Evolutionary conservation across 1,140 invertebrate species (phyloP), one percentile per base, ranked within the genome.

Genomic region (Bombus waltoni): DNA sequence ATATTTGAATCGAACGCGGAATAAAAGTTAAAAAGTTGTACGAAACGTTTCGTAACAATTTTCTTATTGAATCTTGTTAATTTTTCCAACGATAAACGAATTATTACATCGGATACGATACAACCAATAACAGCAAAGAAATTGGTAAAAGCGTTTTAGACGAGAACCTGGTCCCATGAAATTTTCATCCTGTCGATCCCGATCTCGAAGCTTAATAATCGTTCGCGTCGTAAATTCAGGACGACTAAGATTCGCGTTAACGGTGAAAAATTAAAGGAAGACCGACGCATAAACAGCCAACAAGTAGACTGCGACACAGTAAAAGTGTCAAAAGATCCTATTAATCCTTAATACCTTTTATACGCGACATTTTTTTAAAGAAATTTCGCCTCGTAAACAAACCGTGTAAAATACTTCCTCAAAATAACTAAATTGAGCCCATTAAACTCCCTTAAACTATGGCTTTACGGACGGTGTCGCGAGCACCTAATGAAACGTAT

Each of bases 341-440:
- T 85, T 71, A 71, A 85, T 47, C 76, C 66, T 38, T 59, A 38
- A 59, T 35, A 25, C 32, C 40, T 80, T 85, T 85, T 85, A 72
- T 85, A 62, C 53, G 53, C 40, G 53, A 38, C 57, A 47, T 80
- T 85, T 85, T 83, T 85, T 83, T 53, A 77, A 77, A 65, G 81
- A 53, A 77, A 77, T 77, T 75, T 57, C 28, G 38, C 68, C 28
- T 22, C 11, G 68, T 80, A 85, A 80, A 85, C 83, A 71, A 59
- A 10, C 44, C 47, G 6, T 47, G 62, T 35, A 79, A 71, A n/a
- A 40, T n/a, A 32, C 15, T 44, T 35, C 47, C 53, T 79, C 42
- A 3, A 84, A 85, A 85, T 85, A 72, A 71, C n/a, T 80, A 85
- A 80, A 85, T 79, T 72, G 47, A 72, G 44, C 62, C 47, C 38